Base-by-base conservation (phyloP, 2,113 vertebrate genomes). In the Apeltes quadracus region DNA sequence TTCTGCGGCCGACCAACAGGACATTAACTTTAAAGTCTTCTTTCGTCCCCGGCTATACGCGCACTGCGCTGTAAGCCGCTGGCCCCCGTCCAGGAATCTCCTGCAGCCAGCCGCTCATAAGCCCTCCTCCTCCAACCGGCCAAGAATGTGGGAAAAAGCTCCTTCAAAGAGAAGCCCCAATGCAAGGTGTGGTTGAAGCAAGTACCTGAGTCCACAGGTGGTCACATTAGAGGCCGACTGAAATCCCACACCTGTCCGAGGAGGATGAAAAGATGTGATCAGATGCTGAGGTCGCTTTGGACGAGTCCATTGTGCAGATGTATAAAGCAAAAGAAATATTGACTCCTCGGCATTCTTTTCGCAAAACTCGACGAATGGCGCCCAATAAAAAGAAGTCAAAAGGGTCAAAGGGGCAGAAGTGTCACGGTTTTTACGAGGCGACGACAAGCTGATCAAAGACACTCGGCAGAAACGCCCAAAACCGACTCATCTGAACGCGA, bases 21-120 rank as follows among this genome's bases (percentile, higher is more conserved):
- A 90, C 91, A 89, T 91, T 91, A 92, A 91, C 79, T 86, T 88
- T 87, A 83, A 90, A 91, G 84, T 82, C 71, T 84, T 85, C 83
- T 89, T 85, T 85, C 63, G 79, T 89, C 75, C 69, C 73, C 29
- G 8, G 66, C 82, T 86, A 75, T 87, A 85, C 69, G 72, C 72
- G 67, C 73, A 51, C 43, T 66, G 76, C 75, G 78, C 81, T 90
- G 76, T 81, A 89, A 89, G 79, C 55, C n/a, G 56, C 80, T 93
- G 93, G 91, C 89, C 56, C 18, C 4, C 1, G 22, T 86, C 92
- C 92, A 93, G 88, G 78, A 90, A 88, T 88, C 85, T 91, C 82
- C 80, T 71, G 76, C 83, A 89, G 86, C 81, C 79, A 56, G 84
- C 72, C 53, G 48, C 78, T 90, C 81, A 86, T 89, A 90, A 89